Evolutionary conservation across 2,888 invertebrate genomes (phyloP), one percentile per base, ranked within the genome.

Genomic region (Apamea sordens): DNA sequence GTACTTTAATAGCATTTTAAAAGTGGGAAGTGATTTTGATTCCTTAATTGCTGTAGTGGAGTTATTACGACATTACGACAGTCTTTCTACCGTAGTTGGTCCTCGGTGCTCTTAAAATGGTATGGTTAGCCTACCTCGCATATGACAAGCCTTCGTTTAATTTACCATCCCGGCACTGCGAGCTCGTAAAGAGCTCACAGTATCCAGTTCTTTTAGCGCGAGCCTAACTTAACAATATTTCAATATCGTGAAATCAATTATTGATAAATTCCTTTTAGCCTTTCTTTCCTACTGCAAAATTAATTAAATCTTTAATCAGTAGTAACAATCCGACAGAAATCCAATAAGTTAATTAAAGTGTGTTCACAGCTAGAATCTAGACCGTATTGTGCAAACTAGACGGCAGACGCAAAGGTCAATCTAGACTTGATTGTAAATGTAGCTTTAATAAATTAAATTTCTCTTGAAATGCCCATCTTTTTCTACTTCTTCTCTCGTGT

Each of bases 271-370:
- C 7, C 28, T 56, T 81, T 64, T 15, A 73, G 15, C 47, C 18
- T 13, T 84, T 71, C 72, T 59, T 71, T 59, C 41, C 21, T 63
- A 28, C n/a, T 64, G 81, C 71, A 72, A 36, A 70, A 72, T 78
- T 78, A 78, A 80, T 84, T 77, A 73, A 80, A 85, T n/a, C 13
- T 67, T 56, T 79, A 71, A 83, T 80, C 76, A 79, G 63, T 73
- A 71, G 50, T n/a, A 44, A 77, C 71, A 64, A 69, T 72, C 63
- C n/a, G 21, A 77, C 63, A 53, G 69, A 73, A 73, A 71, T 82
- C 70, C 74, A 65, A 75, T 77, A 79, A 70, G 61, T 80, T 83
- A 83, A 87, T 87, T 80, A 83, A 87, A 83, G 69, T 71, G 53
- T 83, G 73, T 83, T 76, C 75, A 73, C 75, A 64, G 77, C 77